A percentile compares a stretch with the other conserved stretches of the same genome.
These are phyloP conservation scores for Drosophila nigrodunni DNA, from an alignment of 1,140 invertebrate species.

Conservation along the genomic window DNA sequence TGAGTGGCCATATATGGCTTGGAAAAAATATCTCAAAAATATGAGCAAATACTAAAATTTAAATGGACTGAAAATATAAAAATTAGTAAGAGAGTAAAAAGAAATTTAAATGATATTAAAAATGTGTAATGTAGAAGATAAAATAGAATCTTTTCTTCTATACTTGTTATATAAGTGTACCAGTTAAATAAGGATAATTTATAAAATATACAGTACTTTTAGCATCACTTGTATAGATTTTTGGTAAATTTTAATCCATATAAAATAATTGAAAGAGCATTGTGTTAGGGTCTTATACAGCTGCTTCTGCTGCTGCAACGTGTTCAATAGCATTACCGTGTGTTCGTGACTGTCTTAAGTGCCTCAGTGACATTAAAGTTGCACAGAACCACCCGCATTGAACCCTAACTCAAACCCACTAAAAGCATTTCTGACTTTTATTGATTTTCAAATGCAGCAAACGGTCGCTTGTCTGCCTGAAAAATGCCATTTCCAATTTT, in stretches of 20 bases:
- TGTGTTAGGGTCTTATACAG: conserved; percentile 14
- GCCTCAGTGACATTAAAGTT: conserved; percentile 71
- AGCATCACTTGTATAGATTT: no score
- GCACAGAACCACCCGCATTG: conserved; percentile 24
- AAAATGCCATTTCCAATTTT: conserved; percentile 52
- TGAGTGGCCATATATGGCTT: background rate
- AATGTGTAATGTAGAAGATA: no score
- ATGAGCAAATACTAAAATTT: no score
- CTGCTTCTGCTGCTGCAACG: conserved; percentile 25
- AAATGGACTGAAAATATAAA: no score
- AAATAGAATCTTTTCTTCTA: no score
- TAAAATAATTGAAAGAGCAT: background rate
- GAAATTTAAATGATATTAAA: no score
- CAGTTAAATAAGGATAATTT: no score
- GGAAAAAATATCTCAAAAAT: no score
- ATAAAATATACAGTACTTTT: no score
- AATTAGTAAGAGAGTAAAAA: no score
- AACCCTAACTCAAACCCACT: conserved; percentile 10
- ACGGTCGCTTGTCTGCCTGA: conserved; percentile 39
- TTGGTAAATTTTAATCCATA: background rate
- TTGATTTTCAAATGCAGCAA: conserved; percentile 68
- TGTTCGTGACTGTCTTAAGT: conserved; percentile 43
- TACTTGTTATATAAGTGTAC: no score
- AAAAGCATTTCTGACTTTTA: conserved; percentile 55
- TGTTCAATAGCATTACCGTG: conserved; percentile 29